Conservation (phyloP, 1,140 invertebrate species). For the Mercenaria mercenaria region DNA sequence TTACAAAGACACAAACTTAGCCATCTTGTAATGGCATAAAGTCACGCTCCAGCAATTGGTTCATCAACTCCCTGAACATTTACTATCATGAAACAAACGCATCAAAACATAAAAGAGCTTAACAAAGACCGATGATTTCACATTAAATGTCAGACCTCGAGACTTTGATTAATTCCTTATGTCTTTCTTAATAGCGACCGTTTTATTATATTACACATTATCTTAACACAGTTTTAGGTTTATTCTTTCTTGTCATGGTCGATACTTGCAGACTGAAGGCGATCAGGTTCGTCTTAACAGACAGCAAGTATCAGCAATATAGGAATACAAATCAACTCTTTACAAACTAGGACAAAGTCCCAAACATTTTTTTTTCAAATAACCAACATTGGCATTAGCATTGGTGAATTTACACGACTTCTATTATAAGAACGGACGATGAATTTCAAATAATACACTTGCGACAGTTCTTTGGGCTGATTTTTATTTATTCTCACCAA, state of each 20-base stretch:
- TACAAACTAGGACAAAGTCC: no score
- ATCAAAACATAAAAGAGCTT: conserved; percentile 9
- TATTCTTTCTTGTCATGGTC: not conserved
- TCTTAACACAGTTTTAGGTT: not conserved
- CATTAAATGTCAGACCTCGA: conserved; percentile 25
- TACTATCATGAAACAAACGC: conserved; percentile 27
- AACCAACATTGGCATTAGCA: no score
- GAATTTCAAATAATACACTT: no score
- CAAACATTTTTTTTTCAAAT: no score
- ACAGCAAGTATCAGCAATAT: no score
- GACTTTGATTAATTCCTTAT: conserved; percentile 45
- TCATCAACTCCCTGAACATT: not conserved
- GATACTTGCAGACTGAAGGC: not conserved
- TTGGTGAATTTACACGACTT: no score
- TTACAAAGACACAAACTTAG: conserved; percentile 12
- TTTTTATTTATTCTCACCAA: no score
- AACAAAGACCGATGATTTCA: conserved; percentile 38
- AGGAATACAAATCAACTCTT: no score
- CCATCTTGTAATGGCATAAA: conserved; percentile 24
- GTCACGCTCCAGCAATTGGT: conserved; percentile 9
- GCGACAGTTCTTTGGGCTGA: no score
- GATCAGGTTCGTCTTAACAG: no score
- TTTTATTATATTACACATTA: conserved; percentile 46
- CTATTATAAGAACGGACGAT: no score
- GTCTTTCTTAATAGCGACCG: conserved; percentile 32